Evolutionary conservation across 2,888 invertebrate species (phyloP), one percentile per base, ranked within the genome.

Genomic region (Diloba caeruleocephala): DNA sequence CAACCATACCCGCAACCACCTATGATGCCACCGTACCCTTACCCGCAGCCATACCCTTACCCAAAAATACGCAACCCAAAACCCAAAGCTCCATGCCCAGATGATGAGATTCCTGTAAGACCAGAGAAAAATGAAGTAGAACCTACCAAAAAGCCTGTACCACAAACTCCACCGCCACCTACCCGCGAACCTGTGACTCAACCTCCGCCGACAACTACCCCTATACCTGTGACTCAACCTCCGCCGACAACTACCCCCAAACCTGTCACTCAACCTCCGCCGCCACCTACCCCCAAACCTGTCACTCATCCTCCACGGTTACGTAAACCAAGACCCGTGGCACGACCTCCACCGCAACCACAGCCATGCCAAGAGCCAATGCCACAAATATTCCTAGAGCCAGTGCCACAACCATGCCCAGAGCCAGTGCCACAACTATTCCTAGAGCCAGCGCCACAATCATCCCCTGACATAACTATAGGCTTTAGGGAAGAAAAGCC

Each of bases 41-140:
- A 33, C 13, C 42, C 42, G 8, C 29, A 29, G 29, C 29, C 29
- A 8, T 38, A 38, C 26, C 26, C 37, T 15, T 38, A 38, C 26
- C n/a, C n/a, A 14, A 1, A 15, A 31, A 13, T 50, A 42, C 17
- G 23, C 15, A n/a, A 7, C 5, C 21, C 21, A 21, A 21, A 5
- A 21, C 21, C 9, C 37, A 38, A 26, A 15, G 26, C 12, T 21
- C 3, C 21, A 9, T 3, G 12, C 1, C 12, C 28, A 9, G 29
- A 10, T n/a, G n/a, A n/a, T n/a, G n/a, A n/a, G n/a, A n/a, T n/a
- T n/a, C n/a, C n/a, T n/a, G n/a, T n/a, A n/a, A n/a, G n/a, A n/a
- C n/a, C n/a, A n/a, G n/a, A n/a, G 1, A 33, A 33, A 10, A 17
- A 17, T 10, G 21, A 7, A 7, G 21, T 5, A 17, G 5, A 17